Evolutionary conservation across 2,888 invertebrate species (phyloP).

Genomic region (Caenorhabditis sp.): DNA sequence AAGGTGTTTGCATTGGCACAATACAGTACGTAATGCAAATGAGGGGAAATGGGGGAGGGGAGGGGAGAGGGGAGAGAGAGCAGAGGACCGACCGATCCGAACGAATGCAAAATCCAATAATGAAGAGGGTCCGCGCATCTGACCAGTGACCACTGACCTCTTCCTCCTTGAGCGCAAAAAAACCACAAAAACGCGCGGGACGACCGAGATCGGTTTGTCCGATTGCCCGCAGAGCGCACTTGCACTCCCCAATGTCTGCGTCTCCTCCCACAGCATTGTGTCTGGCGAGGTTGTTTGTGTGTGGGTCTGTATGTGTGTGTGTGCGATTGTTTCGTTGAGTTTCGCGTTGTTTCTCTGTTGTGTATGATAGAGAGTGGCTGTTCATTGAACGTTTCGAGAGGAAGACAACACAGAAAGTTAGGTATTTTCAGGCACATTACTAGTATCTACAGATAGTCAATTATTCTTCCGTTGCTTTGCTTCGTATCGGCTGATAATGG

Average conservation of each 20-base stretch:
- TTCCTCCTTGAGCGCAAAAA: slow-evolving; percentile 5
- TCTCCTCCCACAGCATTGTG: not conserved
- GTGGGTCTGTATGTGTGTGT: slow-evolving; percentile 49
- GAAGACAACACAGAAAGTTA: slow-evolving; percentile 28
- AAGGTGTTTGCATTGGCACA: not conserved
- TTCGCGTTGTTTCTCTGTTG: slow-evolving; percentile 20
- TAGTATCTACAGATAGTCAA: slow-evolving; percentile 51
- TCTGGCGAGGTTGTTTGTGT: slow-evolving; percentile 44
- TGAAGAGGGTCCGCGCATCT: slow-evolving; percentile 2
- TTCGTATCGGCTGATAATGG: slow-evolving; percentile 62
- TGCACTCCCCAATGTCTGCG: slow-evolving; percentile 24
- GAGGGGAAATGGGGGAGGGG: not conserved
- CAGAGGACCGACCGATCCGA: not conserved
- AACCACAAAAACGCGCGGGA: slow-evolving; percentile 34
- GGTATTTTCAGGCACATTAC: slow-evolving; percentile 41
- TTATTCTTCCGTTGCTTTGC: slow-evolving; percentile 55
- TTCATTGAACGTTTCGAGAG: slow-evolving; percentile 40
- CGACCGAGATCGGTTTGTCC: slow-evolving; percentile 8
- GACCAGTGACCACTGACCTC: slow-evolving; percentile 20
- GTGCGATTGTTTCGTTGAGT: slow-evolving; percentile 31
- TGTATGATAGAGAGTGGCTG: slow-evolving; percentile 52
- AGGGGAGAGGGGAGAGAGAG: too few species aligned
- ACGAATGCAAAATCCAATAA: not conserved
- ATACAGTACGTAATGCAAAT: not conserved
- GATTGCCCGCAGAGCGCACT: slow-evolving; percentile 24